Percentiles rank a stretch among this genome's conserved stretches.
Evolutionary conservation across 2,113 vertebrate species (phyloP).

Genomic region (Ciconia boyciana): DNA sequence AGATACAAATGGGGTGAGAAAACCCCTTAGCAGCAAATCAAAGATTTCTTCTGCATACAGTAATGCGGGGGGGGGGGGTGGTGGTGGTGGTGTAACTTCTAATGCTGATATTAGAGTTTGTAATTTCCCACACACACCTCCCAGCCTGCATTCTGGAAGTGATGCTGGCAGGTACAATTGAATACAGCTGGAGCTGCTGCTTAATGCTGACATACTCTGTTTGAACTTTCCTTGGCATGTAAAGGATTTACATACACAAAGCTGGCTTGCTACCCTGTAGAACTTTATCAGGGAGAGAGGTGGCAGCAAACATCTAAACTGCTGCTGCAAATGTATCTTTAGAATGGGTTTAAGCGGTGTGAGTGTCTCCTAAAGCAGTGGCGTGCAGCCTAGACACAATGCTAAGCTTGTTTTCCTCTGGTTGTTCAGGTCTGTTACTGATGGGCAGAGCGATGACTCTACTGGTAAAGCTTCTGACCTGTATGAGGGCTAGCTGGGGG

Average conservation of each 20-base stretch:
- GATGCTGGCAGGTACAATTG: background rate
- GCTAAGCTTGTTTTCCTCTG: background rate
- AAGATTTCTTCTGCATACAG: background rate
- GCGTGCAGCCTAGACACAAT: background rate
- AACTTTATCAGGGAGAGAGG: background rate
- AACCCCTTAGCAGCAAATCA: background rate
- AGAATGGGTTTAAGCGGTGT: too few species aligned
- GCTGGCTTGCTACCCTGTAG: background rate
- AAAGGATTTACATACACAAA: background rate
- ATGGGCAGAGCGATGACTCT: background rate
- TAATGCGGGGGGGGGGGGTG: background rate
- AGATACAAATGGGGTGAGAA: background rate
- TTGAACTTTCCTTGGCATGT: background rate
- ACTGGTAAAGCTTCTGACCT: background rate
- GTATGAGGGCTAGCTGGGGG: fast-evolving
- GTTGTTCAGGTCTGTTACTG: background rate
- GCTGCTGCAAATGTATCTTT: background rate
- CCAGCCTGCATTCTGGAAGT: background rate
- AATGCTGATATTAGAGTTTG: background rate
- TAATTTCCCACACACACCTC: background rate
- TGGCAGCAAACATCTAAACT: background rate
- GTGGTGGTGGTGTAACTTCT: background rate
- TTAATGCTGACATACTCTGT: background rate
- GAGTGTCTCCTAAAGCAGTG: background rate
- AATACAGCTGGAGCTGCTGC: background rate